Evolutionary conservation across 2,113 vertebrate species (phyloP), one percentile per base, ranked within the genome.

Genomic region (Petrocephalus zakoni): DNA sequence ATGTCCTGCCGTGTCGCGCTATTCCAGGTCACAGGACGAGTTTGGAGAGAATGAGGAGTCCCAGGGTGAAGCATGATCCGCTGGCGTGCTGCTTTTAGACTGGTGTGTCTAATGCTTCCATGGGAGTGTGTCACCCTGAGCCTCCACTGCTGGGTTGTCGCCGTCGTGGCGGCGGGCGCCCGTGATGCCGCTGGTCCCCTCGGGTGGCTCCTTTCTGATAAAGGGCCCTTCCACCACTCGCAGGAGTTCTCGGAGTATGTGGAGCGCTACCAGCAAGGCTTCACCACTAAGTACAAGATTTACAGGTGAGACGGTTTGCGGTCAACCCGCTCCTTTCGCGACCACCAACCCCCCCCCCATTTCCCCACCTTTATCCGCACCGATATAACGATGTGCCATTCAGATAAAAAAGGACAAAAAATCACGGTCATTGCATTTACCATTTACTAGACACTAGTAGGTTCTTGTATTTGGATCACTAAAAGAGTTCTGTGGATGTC

Each of bases 1-100:
- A 78, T 52, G 83, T 22, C 10, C 9, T 21, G 13, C n/a, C 9
- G n/a, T 86, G 88, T 47, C 90, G 58, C 90, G 90, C 91, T 87
- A 87, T 92, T 89, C 87, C 86, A 90, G 90, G 88, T 85, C 83
- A 88, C 52, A 55, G 83, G 82, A 68, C 15, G 82, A 93, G 93
- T 93, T 92, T 89, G 90, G 95, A 93, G 95, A 98, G 97, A 96
- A 99, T 98, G 97, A 97, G 96, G 97, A 95, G 89, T 96, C 95
- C 94, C 94, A 96, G 96, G 96, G 95, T 96, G 97, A 97, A 98
- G 97, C 95, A 99, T 99, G 98, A 96, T 96, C 97, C 95, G 95
- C 95, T 96, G 96, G 94, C 95, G 96, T 94, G 96, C 96, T 96
- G 96, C 29, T 58, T 97, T 96, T 97, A 97, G 97, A 96, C 96